Percentiles rank a stretch among this genome's conserved stretches.
Conservation (phyloP, 2,797 vertebrate genomes). For the Oreochromis grahami region DNA sequence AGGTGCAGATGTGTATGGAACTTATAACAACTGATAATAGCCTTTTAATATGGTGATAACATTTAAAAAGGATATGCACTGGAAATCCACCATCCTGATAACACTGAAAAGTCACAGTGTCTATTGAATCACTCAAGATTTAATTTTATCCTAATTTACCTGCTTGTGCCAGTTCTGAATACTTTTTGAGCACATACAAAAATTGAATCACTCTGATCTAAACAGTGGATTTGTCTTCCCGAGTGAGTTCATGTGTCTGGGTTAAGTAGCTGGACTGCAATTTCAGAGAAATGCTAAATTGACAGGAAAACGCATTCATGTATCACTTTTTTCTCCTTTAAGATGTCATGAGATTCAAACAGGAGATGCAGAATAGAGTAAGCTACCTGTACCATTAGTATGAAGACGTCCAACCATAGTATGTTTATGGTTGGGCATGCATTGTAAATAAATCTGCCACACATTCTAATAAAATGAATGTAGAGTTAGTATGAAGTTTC, state of each 20-base stretch:
- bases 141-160: not conserved
- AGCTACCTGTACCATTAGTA: not conserved
- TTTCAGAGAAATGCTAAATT: constrained; percentile 41
- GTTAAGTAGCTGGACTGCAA: constrained; percentile 15
- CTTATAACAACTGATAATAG: not conserved
- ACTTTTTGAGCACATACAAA: not conserved
- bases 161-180: not conserved
- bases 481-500: not conserved
- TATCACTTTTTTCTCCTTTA: not conserved
- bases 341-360: not conserved
- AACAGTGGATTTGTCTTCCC: constrained; percentile 21
- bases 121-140: constrained; percentile 5
- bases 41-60: not conserved
- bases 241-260: constrained; percentile 6
- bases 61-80: not conserved
- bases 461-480: not conserved
- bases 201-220: constrained; percentile 13
- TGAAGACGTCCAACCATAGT: not conserved
- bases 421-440: not conserved
- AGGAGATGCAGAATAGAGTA: not conserved
- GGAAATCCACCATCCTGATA: not conserved
- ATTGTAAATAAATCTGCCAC: not conserved
- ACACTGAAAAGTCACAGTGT: not conserved
- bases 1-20: not conserved
- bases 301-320: constrained; percentile 53